phyloP scores from a whole-genome alignment of 2,888 invertebrate genomes.

The Mesochorus sp. region DNA sequence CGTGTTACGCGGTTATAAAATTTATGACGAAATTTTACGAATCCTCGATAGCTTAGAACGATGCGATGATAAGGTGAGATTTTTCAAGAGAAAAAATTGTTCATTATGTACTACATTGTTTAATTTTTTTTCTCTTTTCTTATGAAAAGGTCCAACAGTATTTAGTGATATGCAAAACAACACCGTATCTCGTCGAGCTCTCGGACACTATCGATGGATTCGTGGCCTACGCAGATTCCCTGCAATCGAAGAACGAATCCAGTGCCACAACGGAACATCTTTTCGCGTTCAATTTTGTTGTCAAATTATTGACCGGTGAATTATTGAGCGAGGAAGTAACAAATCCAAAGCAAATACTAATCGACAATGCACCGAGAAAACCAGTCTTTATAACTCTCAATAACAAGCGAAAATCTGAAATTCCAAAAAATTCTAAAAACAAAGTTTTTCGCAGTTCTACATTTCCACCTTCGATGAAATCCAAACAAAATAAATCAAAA shows the following conservation, averaged over 20 bases:
- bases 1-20: constrained; percentile 64
- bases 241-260: constrained; percentile 51
- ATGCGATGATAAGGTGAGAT: constrained; percentile 72
- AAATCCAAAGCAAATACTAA: constrained; percentile 67
- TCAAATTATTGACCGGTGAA: constrained; percentile 73
- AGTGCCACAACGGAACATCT: constrained; percentile 53
- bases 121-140: constrained; percentile 15
- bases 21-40: constrained; percentile 68
- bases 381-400: constrained; percentile 75
- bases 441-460: constrained; percentile 44
- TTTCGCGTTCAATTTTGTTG: constrained; percentile 65
- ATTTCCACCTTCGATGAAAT: constrained; percentile 9
- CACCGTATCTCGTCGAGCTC: constrained; percentile 68
- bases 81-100: background rate
- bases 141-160: constrained; percentile 72
- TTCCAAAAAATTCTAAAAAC: constrained; percentile 23
- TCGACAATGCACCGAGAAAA: constrained; percentile 69
- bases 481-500: background rate
- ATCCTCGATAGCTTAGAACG: constrained; percentile 68
- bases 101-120: background rate
- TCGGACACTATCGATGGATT: constrained; percentile 69
- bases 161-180: constrained; percentile 70
- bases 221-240: constrained; percentile 64
- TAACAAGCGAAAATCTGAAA: constrained; percentile 65
- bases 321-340: constrained; percentile 68